Evolutionary conservation across 2,113 vertebrate genomes (phyloP).

Genomic region (Delphinus delphis): DNA sequence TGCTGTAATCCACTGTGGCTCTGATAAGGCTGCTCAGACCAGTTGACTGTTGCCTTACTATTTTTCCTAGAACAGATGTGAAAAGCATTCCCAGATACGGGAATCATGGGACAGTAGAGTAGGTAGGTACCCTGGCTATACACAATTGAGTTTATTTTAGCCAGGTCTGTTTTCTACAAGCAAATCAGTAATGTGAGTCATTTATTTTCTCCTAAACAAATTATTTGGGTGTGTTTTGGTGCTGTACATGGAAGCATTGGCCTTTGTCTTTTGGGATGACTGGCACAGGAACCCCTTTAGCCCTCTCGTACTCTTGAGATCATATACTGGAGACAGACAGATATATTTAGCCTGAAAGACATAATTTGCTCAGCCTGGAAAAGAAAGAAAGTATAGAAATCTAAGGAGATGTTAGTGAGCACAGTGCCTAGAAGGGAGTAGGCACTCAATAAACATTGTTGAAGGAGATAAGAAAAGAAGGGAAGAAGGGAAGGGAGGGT

Average conservation of each 20-base stretch:
- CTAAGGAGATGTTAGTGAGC: background rate
- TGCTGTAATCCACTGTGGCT: background rate
- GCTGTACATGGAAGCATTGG: background rate
- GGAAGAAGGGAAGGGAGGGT: background rate
- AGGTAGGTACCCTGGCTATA: background rate
- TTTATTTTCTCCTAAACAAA: conserved; percentile 21
- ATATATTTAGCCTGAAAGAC: conserved; percentile 25
- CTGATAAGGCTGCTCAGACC: conserved; percentile 8
- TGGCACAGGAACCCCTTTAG: background rate
- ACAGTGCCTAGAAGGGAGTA: conserved; percentile 12
- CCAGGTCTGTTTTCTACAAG: background rate
- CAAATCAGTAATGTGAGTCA: background rate
- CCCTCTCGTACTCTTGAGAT: background rate
- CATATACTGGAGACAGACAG: background rate
- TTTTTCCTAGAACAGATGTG: conserved; percentile 50
- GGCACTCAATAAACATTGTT: background rate
- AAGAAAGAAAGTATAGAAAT: conserved; percentile 45
- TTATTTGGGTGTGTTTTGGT: background rate
- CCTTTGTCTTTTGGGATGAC: background rate
- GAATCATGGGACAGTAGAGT: background rate
- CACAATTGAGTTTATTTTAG: background rate
- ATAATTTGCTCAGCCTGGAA: background rate
- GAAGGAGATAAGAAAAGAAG: background rate
- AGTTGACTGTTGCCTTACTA: background rate
- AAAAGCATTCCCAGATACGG: background rate